Conservation (phyloP, 2,888 invertebrate genomes). For the Pterobdella sp. region DNA sequence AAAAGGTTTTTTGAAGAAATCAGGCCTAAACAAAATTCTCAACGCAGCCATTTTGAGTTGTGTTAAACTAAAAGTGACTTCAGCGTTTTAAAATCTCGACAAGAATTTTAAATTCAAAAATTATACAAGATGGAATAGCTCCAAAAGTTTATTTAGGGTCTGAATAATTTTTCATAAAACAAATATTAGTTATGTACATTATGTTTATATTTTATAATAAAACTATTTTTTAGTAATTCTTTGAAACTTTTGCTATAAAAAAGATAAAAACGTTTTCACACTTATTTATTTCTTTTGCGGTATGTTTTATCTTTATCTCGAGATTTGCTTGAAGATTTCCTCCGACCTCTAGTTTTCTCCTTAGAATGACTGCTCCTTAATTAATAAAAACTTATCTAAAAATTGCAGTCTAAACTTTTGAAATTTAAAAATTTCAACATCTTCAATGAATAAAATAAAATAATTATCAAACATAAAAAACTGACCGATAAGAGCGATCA, state of each 20-base stretch:
- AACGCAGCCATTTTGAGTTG: slow-evolving; percentile 7
- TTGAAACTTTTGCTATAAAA: background rate
- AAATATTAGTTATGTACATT: too few species aligned
- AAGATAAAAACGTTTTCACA: background rate
- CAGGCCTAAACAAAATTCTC: background rate
- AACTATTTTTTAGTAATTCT: background rate
- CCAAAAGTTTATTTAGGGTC: background rate
- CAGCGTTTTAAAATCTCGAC: background rate
- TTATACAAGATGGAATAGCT: background rate
- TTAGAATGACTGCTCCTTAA: background rate
- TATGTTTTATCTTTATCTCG: background rate
- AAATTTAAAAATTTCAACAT: too few species aligned
- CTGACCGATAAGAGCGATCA: background rate
- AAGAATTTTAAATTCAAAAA: background rate
- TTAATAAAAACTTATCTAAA: background rate
- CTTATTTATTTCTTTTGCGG: background rate
- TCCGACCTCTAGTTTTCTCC: background rate
- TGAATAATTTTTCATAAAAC: too few species aligned
- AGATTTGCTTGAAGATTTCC: background rate
- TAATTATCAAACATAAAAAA: too few species aligned
- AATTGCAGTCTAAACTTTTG: background rate
- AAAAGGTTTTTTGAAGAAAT: slow-evolving; percentile 11
- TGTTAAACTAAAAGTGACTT: background rate
- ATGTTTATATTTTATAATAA: too few species aligned
- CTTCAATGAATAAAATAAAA: too few species aligned